phyloP scores from a whole-genome alignment of 2,888 invertebrate species.

The Diaperis boleti region DNA sequence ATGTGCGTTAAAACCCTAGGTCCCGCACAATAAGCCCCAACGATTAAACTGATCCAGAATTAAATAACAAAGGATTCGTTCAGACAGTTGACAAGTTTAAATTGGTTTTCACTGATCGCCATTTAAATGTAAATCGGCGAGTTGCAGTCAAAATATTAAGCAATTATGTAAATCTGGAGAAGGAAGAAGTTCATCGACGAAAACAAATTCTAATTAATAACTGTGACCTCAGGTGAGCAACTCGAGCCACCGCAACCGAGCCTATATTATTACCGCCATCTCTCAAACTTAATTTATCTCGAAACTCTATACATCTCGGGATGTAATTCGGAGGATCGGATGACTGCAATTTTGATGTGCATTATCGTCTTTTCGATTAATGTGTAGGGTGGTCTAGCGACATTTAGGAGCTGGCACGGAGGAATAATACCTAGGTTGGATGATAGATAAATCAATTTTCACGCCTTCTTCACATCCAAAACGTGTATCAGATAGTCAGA shows the following conservation, averaged over 20 bases:
- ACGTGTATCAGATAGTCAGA: no score
- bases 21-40: slow-evolving; percentile 53
- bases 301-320: slow-evolving; percentile 47
- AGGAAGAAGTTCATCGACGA: no score
- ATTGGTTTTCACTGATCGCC: slow-evolving; percentile 66
- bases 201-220: slow-evolving; percentile 33
- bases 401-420: no score
- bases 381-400: no score
- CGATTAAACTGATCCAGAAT: slow-evolving; percentile 64
- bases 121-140: slow-evolving; percentile 67
- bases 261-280: slow-evolving; percentile 46
- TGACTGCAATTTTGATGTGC: slow-evolving; percentile 42
- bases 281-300: slow-evolving; percentile 49
- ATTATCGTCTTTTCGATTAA: slow-evolving; percentile 37
- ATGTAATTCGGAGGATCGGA: slow-evolving; percentile 45
- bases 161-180: slow-evolving; percentile 61
- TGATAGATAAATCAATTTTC: no score
- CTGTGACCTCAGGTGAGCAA: slow-evolving; percentile 46
- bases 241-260: slow-evolving; percentile 41
- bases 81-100: slow-evolving; percentile 68
- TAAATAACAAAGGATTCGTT: slow-evolving; percentile 66
- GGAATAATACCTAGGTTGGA: no score
- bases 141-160: slow-evolving; percentile 67
- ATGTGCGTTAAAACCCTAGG: slow-evolving; percentile 48
- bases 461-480: no score